Evolutionary conservation across 2,888 invertebrate genomes (phyloP).

Genomic region (Achlya flavicornis): DNA sequence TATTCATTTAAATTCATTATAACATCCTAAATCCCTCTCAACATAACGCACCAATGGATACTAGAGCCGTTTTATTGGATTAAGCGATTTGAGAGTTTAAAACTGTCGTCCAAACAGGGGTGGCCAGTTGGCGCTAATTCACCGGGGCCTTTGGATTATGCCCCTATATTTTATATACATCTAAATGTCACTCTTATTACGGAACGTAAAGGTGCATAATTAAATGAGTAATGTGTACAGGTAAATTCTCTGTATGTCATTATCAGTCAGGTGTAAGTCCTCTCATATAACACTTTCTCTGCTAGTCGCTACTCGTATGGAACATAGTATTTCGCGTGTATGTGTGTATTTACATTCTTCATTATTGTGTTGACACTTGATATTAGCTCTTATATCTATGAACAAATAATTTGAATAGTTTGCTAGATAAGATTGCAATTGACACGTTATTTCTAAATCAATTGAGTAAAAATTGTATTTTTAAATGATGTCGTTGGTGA

Average conservation of each 20-base stretch:
- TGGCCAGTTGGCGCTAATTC: constrained; percentile 57
- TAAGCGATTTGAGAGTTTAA: constrained; percentile 73
- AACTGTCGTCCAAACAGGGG: constrained; percentile 68
- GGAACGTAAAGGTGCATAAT: constrained; percentile 31
- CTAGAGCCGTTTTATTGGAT: constrained; percentile 71
- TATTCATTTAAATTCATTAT: constrained; percentile 36
- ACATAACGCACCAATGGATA: constrained; percentile 59
- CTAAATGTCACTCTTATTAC: constrained; percentile 40
- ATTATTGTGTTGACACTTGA: not conserved
- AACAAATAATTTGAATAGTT: not conserved
- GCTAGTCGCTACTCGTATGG: constrained; percentile 18
- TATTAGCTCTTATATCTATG: not conserved
- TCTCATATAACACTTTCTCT: constrained; percentile 48
- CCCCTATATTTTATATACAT: constrained; percentile 22
- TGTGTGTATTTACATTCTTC: constrained; percentile 25
- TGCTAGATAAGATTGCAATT: not conserved
- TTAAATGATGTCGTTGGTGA: constrained; percentile 31
- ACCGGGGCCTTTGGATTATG: constrained; percentile 39
- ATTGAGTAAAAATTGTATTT: not conserved
- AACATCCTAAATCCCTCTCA: constrained; percentile 37
- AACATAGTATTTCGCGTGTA: constrained; percentile 6
- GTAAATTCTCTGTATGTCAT: constrained; percentile 35
- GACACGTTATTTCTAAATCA: not conserved
- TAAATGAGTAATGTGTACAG: constrained; percentile 26
- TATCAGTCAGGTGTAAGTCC: constrained; percentile 40